phyloP scores from a whole-genome alignment of 1,140 invertebrate genomes.

The Potamilus streckersoni region DNA sequence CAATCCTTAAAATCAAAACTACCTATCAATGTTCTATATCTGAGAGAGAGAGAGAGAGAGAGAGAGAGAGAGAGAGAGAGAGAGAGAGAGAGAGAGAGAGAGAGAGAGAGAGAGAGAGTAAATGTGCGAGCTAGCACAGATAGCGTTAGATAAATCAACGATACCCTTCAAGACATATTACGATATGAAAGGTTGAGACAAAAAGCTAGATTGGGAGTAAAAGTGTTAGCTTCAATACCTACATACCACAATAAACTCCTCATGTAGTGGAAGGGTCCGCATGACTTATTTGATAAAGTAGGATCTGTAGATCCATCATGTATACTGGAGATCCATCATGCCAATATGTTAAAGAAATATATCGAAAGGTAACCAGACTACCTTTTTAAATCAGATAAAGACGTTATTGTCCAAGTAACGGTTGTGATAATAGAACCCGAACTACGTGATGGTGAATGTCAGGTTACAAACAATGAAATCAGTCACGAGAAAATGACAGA shows the following conservation, averaged over 20 bases:
- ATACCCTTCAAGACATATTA: slow-evolving; percentile 2
- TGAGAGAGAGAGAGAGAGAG: no score
- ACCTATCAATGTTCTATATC: not conserved
- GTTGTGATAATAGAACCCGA: not conserved
- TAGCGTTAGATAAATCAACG: not conserved
- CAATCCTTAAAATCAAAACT: not conserved
- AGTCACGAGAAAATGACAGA: slow-evolving; percentile 3
- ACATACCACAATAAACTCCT: slow-evolving; percentile 24
- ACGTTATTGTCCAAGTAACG: not conserved
- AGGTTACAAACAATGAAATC: not conserved
- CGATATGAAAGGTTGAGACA: slow-evolving; percentile 5
- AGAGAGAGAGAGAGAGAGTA: no score
- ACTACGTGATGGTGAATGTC: slow-evolving; percentile 7
- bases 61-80: no score
- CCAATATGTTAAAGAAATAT: slow-evolving; percentile 13
- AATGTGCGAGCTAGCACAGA: not conserved
- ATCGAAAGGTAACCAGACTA: no score
- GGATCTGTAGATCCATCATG: not conserved
- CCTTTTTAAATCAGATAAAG: not conserved
- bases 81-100: no score
- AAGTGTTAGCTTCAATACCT: slow-evolving; percentile 3
- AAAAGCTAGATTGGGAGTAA: no score
- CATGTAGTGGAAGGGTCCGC: slow-evolving; percentile 19
- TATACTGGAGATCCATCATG: not conserved
- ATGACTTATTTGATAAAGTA: not conserved